Conservation (phyloP, 1,140 invertebrate genomes). For the Bombus confusus region DNA sequence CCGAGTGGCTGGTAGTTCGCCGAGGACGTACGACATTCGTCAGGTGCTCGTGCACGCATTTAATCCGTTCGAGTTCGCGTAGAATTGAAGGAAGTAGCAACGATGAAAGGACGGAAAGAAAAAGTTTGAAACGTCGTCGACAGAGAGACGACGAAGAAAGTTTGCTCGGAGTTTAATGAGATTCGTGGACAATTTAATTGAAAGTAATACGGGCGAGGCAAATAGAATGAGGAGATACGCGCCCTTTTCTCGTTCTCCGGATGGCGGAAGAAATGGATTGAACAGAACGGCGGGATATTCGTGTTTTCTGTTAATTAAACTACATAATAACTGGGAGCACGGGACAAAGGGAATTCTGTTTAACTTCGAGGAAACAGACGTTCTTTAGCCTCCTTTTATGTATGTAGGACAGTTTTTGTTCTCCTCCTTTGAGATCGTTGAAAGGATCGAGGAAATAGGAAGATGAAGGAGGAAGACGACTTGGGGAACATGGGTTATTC, state of each 20-base stretch:
- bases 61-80: not conserved
- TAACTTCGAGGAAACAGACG: not conserved
- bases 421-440: not conserved
- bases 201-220: constrained; percentile 39
- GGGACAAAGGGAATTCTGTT: constrained; percentile 19
- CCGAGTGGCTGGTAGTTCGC: not conserved
- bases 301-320: constrained; percentile 42
- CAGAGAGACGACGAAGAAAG: constrained; percentile 8
- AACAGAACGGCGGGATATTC: constrained; percentile 6
- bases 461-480: not conserved
- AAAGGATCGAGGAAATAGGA: not conserved
- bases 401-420: not conserved
- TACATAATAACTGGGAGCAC: constrained; percentile 16
- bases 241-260: not conserved
- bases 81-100: not conserved
- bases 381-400: not conserved
- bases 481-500: not conserved
- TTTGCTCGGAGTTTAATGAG: constrained; percentile 44
- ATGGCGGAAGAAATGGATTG: constrained; percentile 13
- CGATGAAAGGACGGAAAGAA: not conserved
- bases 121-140: not conserved
- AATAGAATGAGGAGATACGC: constrained; percentile 12
- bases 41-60: not conserved
- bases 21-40: not conserved
- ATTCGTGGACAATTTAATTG: constrained; percentile 53